These are phyloP conservation scores for Arnoldichthys spilopterus DNA, from an alignment of 2,797 vertebrate species.

Conservation along the genomic window DNA sequence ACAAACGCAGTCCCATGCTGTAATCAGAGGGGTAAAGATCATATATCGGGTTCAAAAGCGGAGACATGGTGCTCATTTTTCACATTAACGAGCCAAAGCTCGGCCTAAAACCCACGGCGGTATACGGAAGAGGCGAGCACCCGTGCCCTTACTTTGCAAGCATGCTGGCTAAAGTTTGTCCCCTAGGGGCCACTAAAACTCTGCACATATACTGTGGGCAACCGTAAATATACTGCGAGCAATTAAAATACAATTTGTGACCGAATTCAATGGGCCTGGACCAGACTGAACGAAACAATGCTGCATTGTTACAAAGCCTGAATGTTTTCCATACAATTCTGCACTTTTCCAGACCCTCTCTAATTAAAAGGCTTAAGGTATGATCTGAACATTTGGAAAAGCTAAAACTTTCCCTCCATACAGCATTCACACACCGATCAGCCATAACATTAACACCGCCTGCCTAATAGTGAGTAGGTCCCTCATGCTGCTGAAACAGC, in stretches of 20 bases:
- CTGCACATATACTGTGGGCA: conserved; percentile 3
- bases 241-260: conserved; percentile 38
- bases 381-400: neutral
- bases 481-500: too few species aligned
- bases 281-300: conserved; percentile 34
- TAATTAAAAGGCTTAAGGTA: neutral
- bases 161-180: conserved; percentile 2
- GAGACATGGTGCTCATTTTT: neutral
- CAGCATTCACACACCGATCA: neutral
- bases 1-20: neutral
- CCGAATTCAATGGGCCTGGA: neutral
- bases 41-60: neutral
- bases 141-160: neutral
- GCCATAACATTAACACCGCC: too few species aligned
- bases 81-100: neutral
- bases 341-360: neutral
- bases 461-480: too few species aligned
- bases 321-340: conserved; percentile 22
- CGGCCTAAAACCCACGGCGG: too few species aligned
- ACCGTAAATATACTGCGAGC: conserved; percentile 10
- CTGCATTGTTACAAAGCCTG: conserved; percentile 19
- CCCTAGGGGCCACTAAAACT: conserved; percentile 37
- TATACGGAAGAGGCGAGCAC: neutral
- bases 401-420: neutral
- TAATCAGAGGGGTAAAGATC: neutral